A percentile compares a stretch with the other conserved stretches of the same genome.
Conservation (phyloP, 2,888 invertebrate genomes). For the Meteorus colon region DNA sequence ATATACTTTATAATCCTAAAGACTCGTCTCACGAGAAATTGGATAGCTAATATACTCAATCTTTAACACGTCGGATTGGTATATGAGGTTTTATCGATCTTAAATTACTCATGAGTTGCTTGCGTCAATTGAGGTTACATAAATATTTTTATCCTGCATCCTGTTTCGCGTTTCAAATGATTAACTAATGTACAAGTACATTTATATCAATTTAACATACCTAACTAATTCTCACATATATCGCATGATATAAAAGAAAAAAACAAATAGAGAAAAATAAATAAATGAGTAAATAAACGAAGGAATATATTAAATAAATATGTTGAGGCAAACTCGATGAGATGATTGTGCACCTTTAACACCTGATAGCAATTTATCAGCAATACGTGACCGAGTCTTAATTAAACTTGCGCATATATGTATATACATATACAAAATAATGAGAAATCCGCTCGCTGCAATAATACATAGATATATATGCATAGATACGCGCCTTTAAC, state of each 20-base stretch:
- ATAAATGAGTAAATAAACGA: background rate
- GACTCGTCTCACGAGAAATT: conserved; percentile 60
- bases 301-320: conserved; percentile 16
- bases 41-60: conserved; percentile 60
- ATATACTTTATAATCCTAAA: conserved; percentile 66
- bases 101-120: conserved; percentile 63
- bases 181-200: background rate
- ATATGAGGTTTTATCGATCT: conserved; percentile 69
- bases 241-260: background rate
- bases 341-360: conserved; percentile 59
- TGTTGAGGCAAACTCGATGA: conserved; percentile 55
- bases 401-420: conserved; percentile 59
- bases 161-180: background rate
- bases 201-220: background rate
- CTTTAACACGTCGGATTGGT: background rate
- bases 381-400: conserved; percentile 59
- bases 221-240: background rate
- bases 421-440: conserved; percentile 46
- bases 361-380: conserved; percentile 59
- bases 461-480: background rate
- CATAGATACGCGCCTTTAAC: background rate
- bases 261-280: background rate
- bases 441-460: conserved; percentile 33
- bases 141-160: conserved; percentile 19
- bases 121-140: conserved; percentile 39